Evolutionary conservation across 2,113 vertebrate species (phyloP), one percentile per base, ranked within the genome.

Genomic region (Cottus gobio): DNA sequence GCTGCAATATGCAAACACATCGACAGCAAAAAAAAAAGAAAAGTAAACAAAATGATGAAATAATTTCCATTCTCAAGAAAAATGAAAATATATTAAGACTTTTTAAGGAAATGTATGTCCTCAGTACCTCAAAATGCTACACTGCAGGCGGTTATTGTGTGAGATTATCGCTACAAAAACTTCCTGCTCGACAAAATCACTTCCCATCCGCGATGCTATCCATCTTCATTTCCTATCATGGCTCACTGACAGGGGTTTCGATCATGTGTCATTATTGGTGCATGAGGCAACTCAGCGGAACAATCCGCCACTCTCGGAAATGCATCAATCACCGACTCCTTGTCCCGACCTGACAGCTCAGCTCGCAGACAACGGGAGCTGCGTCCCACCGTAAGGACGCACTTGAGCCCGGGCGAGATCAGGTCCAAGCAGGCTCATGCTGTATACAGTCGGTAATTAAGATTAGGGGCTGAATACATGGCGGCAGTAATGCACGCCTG

Each of bases 241-340:
- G 91, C 90, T 87, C 48, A 8, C 80, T 93, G 94, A 95, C 94
- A 93, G 93, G 91, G 87, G 85, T 89, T 94, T 95, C 95, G 91
- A 95, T 95, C 95, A 95, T 94, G 90, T 94, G 93, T 95, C 93
- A 95, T 95, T 94, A 95, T 92, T 92, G 92, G 93, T 92, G 91
- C 92, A 90, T 90, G 92, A 92, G 93, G 92, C 88, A 91, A 89
- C 86, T 86, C 92, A 89, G 90, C 77, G 83, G 92, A 95, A 94
- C 91, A 93, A 92, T 92, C 91, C 83, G 76, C 85, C 92, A 91
- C 85, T 92, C 75, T 75, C 90, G 88, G 86, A 92, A 93, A 92
- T 30, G 56, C 93, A 95, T 95, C 93, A 95, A 93, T 95, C 94
- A 94, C 86, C 4, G n/a, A 71, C 85, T 92, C 82, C 90, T 93